These are phyloP conservation scores for Rhinoderma darwinii DNA, from an alignment of 2,113 vertebrate genomes.

Conservation along the genomic window DNA sequence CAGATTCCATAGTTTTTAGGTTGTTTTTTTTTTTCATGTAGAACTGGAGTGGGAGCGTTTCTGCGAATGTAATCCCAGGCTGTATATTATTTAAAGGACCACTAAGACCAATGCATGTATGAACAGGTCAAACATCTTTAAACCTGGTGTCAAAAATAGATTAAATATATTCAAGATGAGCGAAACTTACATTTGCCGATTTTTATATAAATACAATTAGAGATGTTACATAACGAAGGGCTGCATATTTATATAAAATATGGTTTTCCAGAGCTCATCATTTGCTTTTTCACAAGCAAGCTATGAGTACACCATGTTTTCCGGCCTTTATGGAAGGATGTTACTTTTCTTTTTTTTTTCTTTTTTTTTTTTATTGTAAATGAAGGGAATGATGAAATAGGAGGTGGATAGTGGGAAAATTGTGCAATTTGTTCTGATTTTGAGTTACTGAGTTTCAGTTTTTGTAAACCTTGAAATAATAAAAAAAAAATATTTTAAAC, in stretches of 20 bases:
- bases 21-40: neutral
- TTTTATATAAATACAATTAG: neutral
- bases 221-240: neutral
- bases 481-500: conserved; percentile 34
- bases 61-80: neutral
- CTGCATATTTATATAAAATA: neutral
- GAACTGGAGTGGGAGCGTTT: neutral
- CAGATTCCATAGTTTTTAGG: neutral
- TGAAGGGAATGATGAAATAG: conserved; percentile 41
- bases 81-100: neutral
- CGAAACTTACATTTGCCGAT: too few species aligned
- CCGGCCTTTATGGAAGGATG: neutral
- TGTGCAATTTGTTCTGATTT: conserved; percentile 52
- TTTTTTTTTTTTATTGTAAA: conserved; percentile 1
- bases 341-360: neutral
- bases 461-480: conserved; percentile 52
- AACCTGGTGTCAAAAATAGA: neutral
- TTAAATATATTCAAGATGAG: neutral
- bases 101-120: neutral
- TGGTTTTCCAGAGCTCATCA: neutral
- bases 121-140: neutral
- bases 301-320: neutral
- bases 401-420: neutral
- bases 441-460: conserved; percentile 27
- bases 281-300: neutral